Evolutionary conservation across 1,140 invertebrate species (phyloP), one percentile per base, ranked within the genome.

Genomic region (Mactra quadrangularis): DNA sequence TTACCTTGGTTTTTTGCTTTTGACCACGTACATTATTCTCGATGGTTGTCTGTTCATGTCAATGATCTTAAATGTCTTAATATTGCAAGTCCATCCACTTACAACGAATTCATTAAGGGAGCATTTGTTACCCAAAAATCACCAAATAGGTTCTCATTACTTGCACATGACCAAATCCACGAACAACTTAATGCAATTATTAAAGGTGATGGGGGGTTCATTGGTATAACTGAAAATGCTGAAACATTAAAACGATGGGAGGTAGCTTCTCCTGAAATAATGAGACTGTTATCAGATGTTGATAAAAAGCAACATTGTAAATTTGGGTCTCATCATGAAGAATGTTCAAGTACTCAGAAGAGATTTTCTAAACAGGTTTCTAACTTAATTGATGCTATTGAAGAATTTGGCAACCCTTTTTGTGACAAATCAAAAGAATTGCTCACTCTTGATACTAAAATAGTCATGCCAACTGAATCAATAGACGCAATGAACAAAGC

Each of bases 91-190:
- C 35, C 0, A 38, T 3, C 13, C 19, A 27, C 25, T 17, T 19
- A 22, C 35, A 66, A 17, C 27, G 62, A 66, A 66, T 31, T 64
- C 33, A 7, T 13, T 11, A 38, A 38, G 6, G 33, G 60, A 11
- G 4, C 13, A 6, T 71, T 13, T 15, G 47, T 71, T 11, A 52
- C 47, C 15, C 38, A 71, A 25, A 71, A 71, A 27, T 15, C 27
- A 9, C 47, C 2, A 29, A 19, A 29, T 3, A 71, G 25, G 19
- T 71, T 71, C 31, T 47, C 68, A 47, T 3, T 31, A n/a, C 19
- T 71, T n/a, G 6, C 41, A 71, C n/a, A 50, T 52, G 68, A 71
- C 31, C 7, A 71, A 31, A 31, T 71, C 11, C 68, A 71, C 29
- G 38, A 71, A 52, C 41, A 71, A 0, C 22, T 25, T 11, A 71